Base-by-base conservation (phyloP, 2,113 vertebrate genomes). In the Geothlypis trichas region DNA sequence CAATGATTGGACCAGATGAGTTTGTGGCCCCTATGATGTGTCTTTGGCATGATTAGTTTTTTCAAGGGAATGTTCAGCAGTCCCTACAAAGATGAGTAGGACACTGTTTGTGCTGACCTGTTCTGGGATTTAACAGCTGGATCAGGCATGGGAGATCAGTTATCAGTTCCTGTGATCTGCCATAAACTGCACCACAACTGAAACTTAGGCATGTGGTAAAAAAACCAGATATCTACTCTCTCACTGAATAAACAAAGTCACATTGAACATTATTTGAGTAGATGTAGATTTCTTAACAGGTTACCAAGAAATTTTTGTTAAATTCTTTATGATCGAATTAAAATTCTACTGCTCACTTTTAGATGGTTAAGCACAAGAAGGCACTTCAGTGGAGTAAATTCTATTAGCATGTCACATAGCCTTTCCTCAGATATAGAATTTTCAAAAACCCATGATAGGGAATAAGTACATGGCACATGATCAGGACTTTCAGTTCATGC, bases 401-500 rank as follows among this genome's bases (percentile, higher is more conserved):
- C 55, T 71, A n/a, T 61, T 58, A 87, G n/a, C 14, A 11, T 54
- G 52, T 37, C 62, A 62, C n/a, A 6, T 23, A 55, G 33, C 7
- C 11, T 84, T 87, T 90, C 44, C 65, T 81, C n/a, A 33, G 41
- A 66, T 21, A 16, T 2, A 37, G 18, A 42, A 35, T 81, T 95
- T 87, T 63, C 72, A 71, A 93, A 49, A 46, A 73, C 57, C 26
- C 84, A 66, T 52, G 65, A 57, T 68, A 78, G 52, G 44, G 52
- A 67, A 67, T 51, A 47, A 84, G 46, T 78, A 52, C 66, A 63
- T 93, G 77, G 81, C 89, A 89, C 49, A n/a, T 33, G 10, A 54
- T 93, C 91, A 94, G 84, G 31, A 85, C 49, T 91, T 84, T 49
- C 24, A 91, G 91, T 94, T 91, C 89, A 37, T 91, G 77, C 46